Evolutionary conservation across 2,888 invertebrate species (phyloP).

Genomic region (Uropetala carovei): DNA sequence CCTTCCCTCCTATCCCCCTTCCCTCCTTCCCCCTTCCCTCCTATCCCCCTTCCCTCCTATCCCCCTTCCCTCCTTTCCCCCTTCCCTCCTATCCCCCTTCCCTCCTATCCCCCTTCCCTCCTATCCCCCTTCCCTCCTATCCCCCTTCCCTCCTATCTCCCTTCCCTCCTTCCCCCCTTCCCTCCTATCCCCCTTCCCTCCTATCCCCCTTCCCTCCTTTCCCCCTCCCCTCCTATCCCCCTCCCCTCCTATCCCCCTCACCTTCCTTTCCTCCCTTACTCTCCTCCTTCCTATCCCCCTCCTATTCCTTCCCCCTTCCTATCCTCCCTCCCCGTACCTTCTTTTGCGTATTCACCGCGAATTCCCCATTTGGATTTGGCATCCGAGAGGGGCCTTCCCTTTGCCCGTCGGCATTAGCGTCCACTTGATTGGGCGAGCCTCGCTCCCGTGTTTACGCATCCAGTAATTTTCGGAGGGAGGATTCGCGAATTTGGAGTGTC

Average conservation of each 20-base stretch:
- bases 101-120: not conserved
- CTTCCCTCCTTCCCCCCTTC: not conserved
- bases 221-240: not conserved
- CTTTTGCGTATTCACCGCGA: not conserved
- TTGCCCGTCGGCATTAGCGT: not conserved
- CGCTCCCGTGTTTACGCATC: conserved; percentile 25
- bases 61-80: no score
- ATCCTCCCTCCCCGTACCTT: not conserved
- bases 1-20: no score
- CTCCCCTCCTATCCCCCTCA: no score
- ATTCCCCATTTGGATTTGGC: no score
- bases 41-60: not conserved
- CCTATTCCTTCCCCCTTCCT: not conserved
- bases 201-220: no score
- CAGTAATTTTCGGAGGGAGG: conserved; percentile 16
- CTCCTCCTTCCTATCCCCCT: no score
- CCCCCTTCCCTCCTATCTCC: no score
- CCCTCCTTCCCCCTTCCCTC: not conserved
- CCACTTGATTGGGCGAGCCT: not conserved
- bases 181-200: no score
- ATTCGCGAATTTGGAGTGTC: conserved; percentile 30
- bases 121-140: not conserved
- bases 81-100: no score
- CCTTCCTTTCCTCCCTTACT: not conserved
- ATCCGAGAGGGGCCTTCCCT: not conserved